These are phyloP conservation scores for Furnarius figulus DNA, from an alignment of 2,113 vertebrate species.

Conservation along the genomic window DNA sequence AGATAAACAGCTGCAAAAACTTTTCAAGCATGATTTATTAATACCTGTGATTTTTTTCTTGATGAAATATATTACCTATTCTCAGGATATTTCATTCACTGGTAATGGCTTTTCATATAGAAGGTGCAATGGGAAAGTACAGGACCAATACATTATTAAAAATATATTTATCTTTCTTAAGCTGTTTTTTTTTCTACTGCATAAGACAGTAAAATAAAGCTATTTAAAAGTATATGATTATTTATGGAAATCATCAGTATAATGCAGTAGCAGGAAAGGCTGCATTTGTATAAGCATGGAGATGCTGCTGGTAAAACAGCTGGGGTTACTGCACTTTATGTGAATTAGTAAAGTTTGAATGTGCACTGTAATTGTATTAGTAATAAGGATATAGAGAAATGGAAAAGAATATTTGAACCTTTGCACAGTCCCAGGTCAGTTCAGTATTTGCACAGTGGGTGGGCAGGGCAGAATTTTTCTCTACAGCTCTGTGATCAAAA, in stretches of 20 bases:
- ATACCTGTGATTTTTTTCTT: not conserved
- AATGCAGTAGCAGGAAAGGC: not conserved
- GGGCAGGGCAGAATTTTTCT: not conserved
- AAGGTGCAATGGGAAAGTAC: not conserved
- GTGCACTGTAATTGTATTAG: not conserved
- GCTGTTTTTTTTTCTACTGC: not conserved
- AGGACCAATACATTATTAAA: not conserved
- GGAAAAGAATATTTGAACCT: not conserved
- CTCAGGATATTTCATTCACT: not conserved
- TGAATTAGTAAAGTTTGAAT: not conserved
- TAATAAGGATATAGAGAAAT: not conserved
- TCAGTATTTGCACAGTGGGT: not conserved
- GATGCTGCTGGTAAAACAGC: not conserved
- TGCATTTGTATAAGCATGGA: not conserved
- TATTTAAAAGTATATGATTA: not conserved
- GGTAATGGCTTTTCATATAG: not conserved
- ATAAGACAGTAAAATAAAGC: not conserved
- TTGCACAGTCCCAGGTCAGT: not conserved
- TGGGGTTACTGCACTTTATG: not conserved
- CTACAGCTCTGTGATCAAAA: not conserved
- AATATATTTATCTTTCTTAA: not conserved
- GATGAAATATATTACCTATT: not conserved
- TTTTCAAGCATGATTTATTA: not conserved
- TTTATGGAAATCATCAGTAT: not conserved
- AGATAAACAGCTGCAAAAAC: not conserved